Conservation (phyloP, 2,888 invertebrate genomes). For the Margaritifera margaritifera region DNA sequence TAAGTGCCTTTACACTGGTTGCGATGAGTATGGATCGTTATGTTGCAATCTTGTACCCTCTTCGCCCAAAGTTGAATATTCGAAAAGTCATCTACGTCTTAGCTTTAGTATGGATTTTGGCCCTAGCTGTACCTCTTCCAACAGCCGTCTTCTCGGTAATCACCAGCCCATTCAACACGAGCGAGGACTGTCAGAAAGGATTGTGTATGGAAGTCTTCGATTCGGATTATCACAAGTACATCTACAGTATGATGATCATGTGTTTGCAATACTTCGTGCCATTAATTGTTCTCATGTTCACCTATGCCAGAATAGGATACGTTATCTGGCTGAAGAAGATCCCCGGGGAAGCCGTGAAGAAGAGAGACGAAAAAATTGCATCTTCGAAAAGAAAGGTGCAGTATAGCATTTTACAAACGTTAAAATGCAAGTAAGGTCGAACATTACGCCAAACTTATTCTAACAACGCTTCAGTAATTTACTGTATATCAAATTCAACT, state of each 20-base stretch:
- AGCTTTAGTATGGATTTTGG: conserved; percentile 83
- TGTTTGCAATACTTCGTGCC: conserved; percentile 89
- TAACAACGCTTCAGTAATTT: no score
- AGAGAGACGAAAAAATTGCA: conserved; percentile 86
- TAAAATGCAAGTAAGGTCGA: neutral
- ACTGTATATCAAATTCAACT: no score
- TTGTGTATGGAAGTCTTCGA: conserved; percentile 50
- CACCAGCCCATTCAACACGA: conserved; percentile 23
- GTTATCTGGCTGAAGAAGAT: conserved; percentile 90
- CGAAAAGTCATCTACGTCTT: conserved; percentile 82
- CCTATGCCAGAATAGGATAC: conserved; percentile 88
- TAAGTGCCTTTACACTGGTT: conserved; percentile 91
- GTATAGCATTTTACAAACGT: neutral
- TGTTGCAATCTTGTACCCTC: conserved; percentile 90
- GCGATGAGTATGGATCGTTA: conserved; percentile 95
- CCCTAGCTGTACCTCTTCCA: conserved; percentile 86
- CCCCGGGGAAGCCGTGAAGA: conserved; percentile 90
- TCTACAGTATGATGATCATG: conserved; percentile 85
- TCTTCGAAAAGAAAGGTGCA: conserved; percentile 89
- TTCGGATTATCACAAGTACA: conserved; percentile 58
- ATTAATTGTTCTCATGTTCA: conserved; percentile 84
- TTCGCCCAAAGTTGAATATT: conserved; percentile 86
- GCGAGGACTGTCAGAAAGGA: conserved; percentile 37
- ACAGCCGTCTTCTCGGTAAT: conserved; percentile 82
- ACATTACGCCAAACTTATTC: no score